Evolutionary conservation across 2,113 vertebrate genomes (phyloP).

Genomic region (Gambusia affinis): DNA sequence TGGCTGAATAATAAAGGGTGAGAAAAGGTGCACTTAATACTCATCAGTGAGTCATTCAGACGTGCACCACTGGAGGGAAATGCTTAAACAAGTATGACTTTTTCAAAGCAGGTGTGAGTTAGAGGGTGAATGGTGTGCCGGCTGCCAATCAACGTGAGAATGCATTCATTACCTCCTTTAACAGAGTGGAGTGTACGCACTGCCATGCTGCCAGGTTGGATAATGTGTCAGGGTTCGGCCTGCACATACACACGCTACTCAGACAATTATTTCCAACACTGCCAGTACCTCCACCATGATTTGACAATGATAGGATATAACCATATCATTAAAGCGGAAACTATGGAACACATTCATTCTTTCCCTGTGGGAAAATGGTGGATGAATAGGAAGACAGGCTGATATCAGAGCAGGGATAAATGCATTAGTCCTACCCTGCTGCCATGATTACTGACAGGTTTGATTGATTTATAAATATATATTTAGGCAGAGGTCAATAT

Average conservation of each 20-base stretch:
- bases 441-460: slow-evolving; percentile 62
- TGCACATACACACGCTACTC: neutral
- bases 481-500: neutral
- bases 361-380: slow-evolving; percentile 45
- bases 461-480: slow-evolving; percentile 20
- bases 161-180: slow-evolving; percentile 37
- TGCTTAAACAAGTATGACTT: slow-evolving; percentile 29
- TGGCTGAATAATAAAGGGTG: slow-evolving; percentile 23
- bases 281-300: slow-evolving; percentile 27
- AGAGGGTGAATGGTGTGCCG: slow-evolving; percentile 38
- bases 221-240: slow-evolving; percentile 34
- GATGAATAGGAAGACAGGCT: slow-evolving; percentile 1
- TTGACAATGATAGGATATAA: slow-evolving; percentile 60
- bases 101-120: slow-evolving; percentile 34
- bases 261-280: slow-evolving; percentile 20
- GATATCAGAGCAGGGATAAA: slow-evolving; percentile 36
- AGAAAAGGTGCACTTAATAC: slow-evolving; percentile 17
- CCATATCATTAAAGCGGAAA: slow-evolving; percentile 69
- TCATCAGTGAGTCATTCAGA: slow-evolving; percentile 26
- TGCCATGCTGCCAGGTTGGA: slow-evolving; percentile 33
- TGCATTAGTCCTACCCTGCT: slow-evolving; percentile 29
- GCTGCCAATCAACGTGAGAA: slow-evolving; percentile 26
- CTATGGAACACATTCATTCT: slow-evolving; percentile 67
- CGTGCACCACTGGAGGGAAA: slow-evolving; percentile 11
- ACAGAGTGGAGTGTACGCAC: slow-evolving; percentile 25